Percentiles rank a stretch among this genome's conserved stretches.
Conservation (phyloP, 2,113 vertebrate genomes). For the Pterophyllum scalare region DNA sequence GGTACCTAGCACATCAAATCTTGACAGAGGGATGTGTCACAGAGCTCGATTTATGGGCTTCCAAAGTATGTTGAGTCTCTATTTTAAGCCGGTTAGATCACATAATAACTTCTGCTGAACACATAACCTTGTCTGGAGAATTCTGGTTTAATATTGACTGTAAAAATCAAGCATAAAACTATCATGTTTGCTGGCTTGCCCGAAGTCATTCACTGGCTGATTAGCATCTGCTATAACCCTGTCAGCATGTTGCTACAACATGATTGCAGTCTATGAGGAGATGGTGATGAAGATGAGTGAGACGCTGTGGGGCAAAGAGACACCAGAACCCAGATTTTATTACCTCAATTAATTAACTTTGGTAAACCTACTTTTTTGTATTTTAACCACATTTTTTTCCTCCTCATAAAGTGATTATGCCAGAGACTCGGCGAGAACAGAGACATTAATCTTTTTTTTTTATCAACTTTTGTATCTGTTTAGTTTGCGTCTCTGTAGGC, state of each 20-base stretch:
- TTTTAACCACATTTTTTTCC: background rate
- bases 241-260: slow-evolving; percentile 27
- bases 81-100: background rate
- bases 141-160: background rate
- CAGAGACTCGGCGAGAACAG: background rate
- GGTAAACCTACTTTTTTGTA: background rate
- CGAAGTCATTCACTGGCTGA: slow-evolving; percentile 45
- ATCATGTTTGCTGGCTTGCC: slow-evolving; percentile 16
- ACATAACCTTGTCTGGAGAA: background rate
- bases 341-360: background rate
- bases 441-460: background rate
- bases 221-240: slow-evolving; percentile 50
- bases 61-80: background rate
- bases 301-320: background rate
- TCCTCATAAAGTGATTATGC: background rate
- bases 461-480: slow-evolving; percentile 43
- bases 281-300: slow-evolving; percentile 25
- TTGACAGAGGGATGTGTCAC: background rate
- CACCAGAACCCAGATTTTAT: background rate
- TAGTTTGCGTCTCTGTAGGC: slow-evolving; percentile 35
- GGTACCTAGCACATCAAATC: slow-evolving; percentile 4
- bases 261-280: slow-evolving; percentile 6
- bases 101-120: background rate
- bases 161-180: slow-evolving; percentile 20
- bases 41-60: background rate